phyloP scores from a whole-genome alignment of 2,113 vertebrate species.

The Euleptes europaea region DNA sequence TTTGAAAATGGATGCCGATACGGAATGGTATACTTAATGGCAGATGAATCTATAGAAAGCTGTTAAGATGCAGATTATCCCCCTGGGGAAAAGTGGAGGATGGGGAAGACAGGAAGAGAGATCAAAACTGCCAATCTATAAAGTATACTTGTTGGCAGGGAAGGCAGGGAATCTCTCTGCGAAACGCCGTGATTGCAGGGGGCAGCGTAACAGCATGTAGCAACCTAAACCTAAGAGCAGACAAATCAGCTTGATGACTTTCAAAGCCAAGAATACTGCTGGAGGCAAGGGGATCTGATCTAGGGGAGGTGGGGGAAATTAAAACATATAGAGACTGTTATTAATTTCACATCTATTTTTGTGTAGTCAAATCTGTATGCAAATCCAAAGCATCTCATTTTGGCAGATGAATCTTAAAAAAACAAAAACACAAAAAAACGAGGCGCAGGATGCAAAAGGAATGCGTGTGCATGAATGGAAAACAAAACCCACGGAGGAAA shows the following conservation, averaged over 20 bases:
- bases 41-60: constrained; percentile 85
- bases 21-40: constrained; percentile 84
- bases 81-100: constrained; percentile 62
- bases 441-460: constrained; percentile 75
- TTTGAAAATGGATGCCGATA: constrained; percentile 81
- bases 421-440: too few species aligned
- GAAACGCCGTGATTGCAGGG: constrained; percentile 84
- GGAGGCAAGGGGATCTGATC: constrained; percentile 86
- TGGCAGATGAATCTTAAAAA: constrained; percentile 80
- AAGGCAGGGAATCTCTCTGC: constrained; percentile 79
- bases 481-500: constrained; percentile 60
- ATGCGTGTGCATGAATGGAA: constrained; percentile 33
- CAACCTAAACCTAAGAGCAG: constrained; percentile 82
- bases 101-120: constrained; percentile 49
- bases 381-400: constrained; percentile 87
- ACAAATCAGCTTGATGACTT: constrained; percentile 89
- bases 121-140: constrained; percentile 87
- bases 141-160: constrained; percentile 80
- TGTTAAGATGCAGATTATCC: constrained; percentile 86
- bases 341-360: constrained; percentile 88
- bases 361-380: constrained; percentile 89
- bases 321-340: constrained; percentile 87
- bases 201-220: constrained; percentile 86
- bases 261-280: constrained; percentile 84
- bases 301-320: constrained; percentile 75